Conservation (phyloP, 1,140 invertebrate species). For the Hypothenemus hampei region DNA sequence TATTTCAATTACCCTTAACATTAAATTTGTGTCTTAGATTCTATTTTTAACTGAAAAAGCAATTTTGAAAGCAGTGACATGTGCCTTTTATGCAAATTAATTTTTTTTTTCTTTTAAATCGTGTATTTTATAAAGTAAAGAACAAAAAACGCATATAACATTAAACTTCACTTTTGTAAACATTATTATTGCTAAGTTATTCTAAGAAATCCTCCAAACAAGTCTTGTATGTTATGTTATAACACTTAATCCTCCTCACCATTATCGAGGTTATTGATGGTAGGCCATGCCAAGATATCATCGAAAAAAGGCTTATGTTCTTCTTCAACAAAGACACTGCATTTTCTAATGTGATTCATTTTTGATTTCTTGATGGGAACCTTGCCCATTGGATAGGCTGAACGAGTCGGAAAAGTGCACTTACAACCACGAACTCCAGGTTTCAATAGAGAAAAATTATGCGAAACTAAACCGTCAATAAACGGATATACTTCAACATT, state of each 20-base stretch:
- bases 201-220: too few species aligned
- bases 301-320: not conserved
- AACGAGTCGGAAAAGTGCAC: too few species aligned
- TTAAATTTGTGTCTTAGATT: too few species aligned
- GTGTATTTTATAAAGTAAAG: too few species aligned
- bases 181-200: not conserved
- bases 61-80: not conserved
- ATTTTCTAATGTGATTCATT: slow-evolving; percentile 3
- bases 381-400: slow-evolving; percentile 3
- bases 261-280: not conserved
- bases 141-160: not conserved
- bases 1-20: too few species aligned
- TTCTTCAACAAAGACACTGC: not conserved
- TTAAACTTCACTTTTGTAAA: not conserved
- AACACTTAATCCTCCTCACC: not conserved
- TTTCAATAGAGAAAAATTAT: too few species aligned
- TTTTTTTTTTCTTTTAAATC: too few species aligned
- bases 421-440: too few species aligned
- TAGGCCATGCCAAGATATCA: slow-evolving; percentile 4
- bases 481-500: too few species aligned
- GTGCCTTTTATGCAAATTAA: slow-evolving; percentile 1
- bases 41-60: not conserved
- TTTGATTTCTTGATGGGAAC: slow-evolving; percentile 6
- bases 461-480: too few species aligned
- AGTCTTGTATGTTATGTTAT: too few species aligned